These are phyloP conservation scores for Muscicapa adusta DNA, from an alignment of 2,113 vertebrate genomes.

Conservation along the genomic window DNA sequence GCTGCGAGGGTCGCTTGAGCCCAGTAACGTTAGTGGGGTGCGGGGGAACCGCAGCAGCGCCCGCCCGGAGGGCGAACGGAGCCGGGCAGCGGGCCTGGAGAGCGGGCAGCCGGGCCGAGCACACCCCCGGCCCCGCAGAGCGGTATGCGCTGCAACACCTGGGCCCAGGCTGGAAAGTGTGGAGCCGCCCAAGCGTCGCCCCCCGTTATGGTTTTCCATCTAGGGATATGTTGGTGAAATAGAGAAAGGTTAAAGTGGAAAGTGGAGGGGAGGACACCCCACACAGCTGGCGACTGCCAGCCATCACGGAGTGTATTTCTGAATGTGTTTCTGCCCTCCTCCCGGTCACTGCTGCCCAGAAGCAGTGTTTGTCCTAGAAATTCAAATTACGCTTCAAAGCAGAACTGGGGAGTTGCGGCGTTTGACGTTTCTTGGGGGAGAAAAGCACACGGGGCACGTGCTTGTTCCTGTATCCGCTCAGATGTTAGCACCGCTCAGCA, in stretches of 20 bases:
- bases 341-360: rapidly evolving
- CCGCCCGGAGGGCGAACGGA: background rate
- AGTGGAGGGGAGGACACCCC: no score
- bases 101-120: background rate
- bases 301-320: background rate
- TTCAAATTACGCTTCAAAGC: background rate
- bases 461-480: rapidly evolving
- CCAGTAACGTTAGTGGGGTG: background rate
- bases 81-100: background rate
- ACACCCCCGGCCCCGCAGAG: background rate
- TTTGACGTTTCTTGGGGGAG: background rate
- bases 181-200: background rate
- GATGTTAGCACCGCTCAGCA: no score
- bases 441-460: background rate
- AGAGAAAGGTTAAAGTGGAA: background rate
- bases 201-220: background rate
- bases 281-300: rapidly evolving
- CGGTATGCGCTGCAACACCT: rapidly evolving
- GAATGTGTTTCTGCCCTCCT: rapidly evolving
- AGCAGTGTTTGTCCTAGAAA: background rate
- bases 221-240: background rate
- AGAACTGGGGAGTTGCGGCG: rapidly evolving
- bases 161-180: background rate
- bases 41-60: background rate
- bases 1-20: background rate